Evolutionary conservation across 2,888 invertebrate genomes (phyloP).

Genomic region (Crocallis elinguaria): DNA sequence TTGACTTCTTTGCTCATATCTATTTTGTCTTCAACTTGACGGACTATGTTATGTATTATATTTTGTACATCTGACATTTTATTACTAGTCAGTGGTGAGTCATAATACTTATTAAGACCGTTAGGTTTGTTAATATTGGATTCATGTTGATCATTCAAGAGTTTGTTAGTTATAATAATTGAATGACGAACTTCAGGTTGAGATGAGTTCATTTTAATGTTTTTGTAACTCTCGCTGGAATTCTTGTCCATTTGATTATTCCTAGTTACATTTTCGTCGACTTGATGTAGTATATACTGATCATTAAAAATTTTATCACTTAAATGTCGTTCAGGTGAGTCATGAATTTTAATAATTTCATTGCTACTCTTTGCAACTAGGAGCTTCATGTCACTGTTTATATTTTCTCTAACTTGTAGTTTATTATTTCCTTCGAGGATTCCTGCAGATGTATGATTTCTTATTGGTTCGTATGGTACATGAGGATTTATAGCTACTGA

Average conservation of each 20-base stretch:
- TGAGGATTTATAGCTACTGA: constrained; percentile 24
- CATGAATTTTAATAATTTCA: not conserved
- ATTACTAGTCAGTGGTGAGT: too few species aligned
- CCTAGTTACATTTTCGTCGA: not conserved
- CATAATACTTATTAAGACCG: too few species aligned
- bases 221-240: not conserved
- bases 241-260: not conserved
- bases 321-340: not conserved
- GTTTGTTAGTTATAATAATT: not conserved
- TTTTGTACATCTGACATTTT: too few species aligned
- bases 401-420: not conserved
- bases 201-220: not conserved
- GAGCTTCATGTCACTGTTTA: not conserved
- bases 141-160: not conserved
- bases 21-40: not conserved
- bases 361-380: not conserved
- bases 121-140: not conserved
- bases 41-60: too few species aligned
- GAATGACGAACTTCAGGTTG: not conserved
- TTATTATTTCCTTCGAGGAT: not conserved
- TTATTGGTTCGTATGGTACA: constrained; percentile 4
- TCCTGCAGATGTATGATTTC: constrained; percentile 4
- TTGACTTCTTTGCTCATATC: not conserved
- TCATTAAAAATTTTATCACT: not conserved
- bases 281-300: not conserved